These are phyloP conservation scores for Cladopsammia gracilis DNA, from an alignment of 64 coral and sea anemone genomes.

Conservation along the genomic window DNA sequence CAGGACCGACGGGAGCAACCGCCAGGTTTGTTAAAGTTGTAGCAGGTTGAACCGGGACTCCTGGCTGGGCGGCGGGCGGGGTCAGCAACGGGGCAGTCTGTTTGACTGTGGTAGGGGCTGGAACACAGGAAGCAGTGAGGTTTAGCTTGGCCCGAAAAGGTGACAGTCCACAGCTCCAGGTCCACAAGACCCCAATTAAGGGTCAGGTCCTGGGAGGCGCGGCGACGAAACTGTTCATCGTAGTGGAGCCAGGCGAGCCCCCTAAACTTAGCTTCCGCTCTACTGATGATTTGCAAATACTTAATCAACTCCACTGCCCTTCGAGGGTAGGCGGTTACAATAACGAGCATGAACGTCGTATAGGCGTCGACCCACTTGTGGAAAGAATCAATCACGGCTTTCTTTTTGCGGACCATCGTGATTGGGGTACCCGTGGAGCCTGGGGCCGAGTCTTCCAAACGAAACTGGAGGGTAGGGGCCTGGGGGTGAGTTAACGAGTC, in stretches of 20 bases:
- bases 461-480: neutral
- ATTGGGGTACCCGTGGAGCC: neutral
- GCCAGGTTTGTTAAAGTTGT: neutral
- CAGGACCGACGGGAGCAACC: neutral
- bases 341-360: too few species aligned
- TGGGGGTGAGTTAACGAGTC: neutral
- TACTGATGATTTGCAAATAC: too few species aligned
- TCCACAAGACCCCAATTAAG: neutral
- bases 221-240: too few species aligned
- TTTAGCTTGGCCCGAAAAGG: neutral
- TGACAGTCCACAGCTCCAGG: neutral
- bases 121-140: neutral
- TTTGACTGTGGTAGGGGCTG: neutral
- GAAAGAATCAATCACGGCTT: too few species aligned
- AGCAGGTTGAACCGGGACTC: neutral
- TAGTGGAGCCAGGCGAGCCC: too few species aligned
- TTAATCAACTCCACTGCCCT: too few species aligned
- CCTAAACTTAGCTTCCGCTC: too few species aligned
- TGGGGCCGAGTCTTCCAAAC: neutral
- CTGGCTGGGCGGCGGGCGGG: neutral
- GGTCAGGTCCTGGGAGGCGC: neutral
- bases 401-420: too few species aligned
- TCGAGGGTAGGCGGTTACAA: too few species aligned
- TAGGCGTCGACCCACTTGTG: too few species aligned
- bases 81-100: neutral